Conservation (phyloP, 2,888 invertebrate genomes). For the Syrphus vitripennis region DNA sequence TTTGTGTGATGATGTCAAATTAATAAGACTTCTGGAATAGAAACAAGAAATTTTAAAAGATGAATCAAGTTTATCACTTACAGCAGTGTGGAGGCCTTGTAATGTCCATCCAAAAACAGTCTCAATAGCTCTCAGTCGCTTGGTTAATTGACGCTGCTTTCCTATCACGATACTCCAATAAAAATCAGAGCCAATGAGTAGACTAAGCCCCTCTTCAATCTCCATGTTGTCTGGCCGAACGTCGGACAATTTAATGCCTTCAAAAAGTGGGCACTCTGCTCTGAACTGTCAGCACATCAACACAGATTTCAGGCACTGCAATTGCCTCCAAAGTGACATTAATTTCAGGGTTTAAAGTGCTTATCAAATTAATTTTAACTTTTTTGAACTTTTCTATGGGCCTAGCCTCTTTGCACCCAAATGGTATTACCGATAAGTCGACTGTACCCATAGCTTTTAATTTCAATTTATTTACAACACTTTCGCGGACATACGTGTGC, state of each 20-base stretch:
- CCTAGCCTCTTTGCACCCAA: no score
- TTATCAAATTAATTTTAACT: no score
- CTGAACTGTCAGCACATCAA: slow-evolving; percentile 22
- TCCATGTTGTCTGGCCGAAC: not conserved
- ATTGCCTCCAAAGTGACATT: slow-evolving; percentile 1
- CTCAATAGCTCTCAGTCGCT: not conserved
- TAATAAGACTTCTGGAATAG: no score
- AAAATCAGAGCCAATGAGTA: not conserved
- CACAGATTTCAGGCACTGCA: slow-evolving; percentile 44
- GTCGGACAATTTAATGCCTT: no score
- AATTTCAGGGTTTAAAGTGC: no score
- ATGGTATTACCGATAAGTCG: no score
- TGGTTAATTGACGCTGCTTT: not conserved
- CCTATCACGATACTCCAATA: not conserved
- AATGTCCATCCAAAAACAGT: not conserved
- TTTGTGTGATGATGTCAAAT: not conserved
- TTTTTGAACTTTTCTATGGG: no score
- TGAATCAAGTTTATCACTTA: not conserved
- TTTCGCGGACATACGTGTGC: no score
- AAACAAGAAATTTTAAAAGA: no score
- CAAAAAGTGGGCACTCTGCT: no score
- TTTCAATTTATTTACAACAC: no score
- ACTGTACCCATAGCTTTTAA: no score
- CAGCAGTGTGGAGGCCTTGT: not conserved
- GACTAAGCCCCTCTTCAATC: slow-evolving; percentile 5